Conservation (phyloP, 2,888 invertebrate species). For the Crepidodera aurea region DNA sequence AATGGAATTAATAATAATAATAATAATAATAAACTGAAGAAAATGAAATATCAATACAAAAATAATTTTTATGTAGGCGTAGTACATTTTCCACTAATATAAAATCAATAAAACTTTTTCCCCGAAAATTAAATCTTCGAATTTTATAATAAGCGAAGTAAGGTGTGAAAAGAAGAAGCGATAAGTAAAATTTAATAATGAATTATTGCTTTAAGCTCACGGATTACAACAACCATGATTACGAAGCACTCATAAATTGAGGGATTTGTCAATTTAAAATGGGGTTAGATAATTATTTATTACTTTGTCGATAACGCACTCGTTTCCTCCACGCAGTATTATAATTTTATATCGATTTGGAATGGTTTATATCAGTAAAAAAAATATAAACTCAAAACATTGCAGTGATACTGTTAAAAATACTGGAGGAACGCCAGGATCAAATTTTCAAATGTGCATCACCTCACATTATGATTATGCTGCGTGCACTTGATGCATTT, state of each 20-base stretch:
- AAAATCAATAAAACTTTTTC: constrained; percentile 19
- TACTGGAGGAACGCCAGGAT: too few species aligned
- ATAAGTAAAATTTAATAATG: constrained; percentile 56
- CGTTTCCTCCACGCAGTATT: constrained; percentile 29
- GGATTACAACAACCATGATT: constrained; percentile 56
- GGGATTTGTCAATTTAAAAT: constrained; percentile 57
- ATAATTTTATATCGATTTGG: constrained; percentile 13
- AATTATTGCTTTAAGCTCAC: constrained; percentile 53
- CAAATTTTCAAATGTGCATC: too few species aligned
- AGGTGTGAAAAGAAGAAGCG: constrained; percentile 50
- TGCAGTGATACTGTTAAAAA: too few species aligned
- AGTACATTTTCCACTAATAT: not conserved
- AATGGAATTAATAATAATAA: too few species aligned
- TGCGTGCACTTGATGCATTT: too few species aligned
- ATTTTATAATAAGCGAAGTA: constrained; percentile 42
- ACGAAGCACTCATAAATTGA: constrained; percentile 51
- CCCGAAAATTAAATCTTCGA: constrained; percentile 32
- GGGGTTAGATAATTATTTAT: constrained; percentile 56
- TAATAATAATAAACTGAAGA: too few species aligned
- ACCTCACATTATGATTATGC: too few species aligned
- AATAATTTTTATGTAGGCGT: too few species aligned
- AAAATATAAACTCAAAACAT: too few species aligned
- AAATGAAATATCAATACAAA: too few species aligned
- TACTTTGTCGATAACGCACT: constrained; percentile 47
- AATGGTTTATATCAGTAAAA: not conserved